Base-by-base conservation (phyloP, 2,797 vertebrate species). In the Mormyrus hasselquistii region DNA sequence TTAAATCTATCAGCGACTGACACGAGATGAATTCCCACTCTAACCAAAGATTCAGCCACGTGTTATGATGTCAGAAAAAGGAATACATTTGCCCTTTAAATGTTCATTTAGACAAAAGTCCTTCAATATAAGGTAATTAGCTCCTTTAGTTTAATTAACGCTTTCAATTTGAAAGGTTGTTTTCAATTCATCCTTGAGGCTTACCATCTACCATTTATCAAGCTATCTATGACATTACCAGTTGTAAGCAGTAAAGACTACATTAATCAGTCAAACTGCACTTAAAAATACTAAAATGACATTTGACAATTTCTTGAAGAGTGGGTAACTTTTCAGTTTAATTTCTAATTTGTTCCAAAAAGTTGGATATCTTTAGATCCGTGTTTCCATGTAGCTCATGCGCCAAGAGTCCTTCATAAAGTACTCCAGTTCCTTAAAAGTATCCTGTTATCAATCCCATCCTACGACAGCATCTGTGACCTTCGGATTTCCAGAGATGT, bases 71-170 rank as follows among this genome's bases (percentile, higher is more conserved):
- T 44, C 76, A 82, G 41, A 47, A 82, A 44, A 82, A 10, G 6
- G 38, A 41, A 82, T 47, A 19, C 76, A 47, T 44, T 82, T 47
- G n/a, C 76, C 41, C 19, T 82, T 47, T 47, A 82, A 82, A 82
- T 82, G 76, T 82, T 47, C 76, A n/a, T 82, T 82, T 82, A 79
- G 73, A 41, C 73, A 79, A 79, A 79, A 79, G 73, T 44, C 73
- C 38, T 47, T 79, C 73, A 47, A 4, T 47, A 79, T 47, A 47
- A 47, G 73, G 16, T 79, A 47, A 79, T 79, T 79, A 79, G 38
- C 73, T 79, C 73, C 73, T 79, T 44, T 41, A 9, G 73, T 44
- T 79, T 79, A 79, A 79, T 44, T 79, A 79, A 19, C 38, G 2
- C 73, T 47, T 79, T 79, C 73, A 47, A n/a, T 47, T 47, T 41